phyloP scores from a whole-genome alignment of 2,113 vertebrate genomes.

The Brachypteracias leptosomus region DNA sequence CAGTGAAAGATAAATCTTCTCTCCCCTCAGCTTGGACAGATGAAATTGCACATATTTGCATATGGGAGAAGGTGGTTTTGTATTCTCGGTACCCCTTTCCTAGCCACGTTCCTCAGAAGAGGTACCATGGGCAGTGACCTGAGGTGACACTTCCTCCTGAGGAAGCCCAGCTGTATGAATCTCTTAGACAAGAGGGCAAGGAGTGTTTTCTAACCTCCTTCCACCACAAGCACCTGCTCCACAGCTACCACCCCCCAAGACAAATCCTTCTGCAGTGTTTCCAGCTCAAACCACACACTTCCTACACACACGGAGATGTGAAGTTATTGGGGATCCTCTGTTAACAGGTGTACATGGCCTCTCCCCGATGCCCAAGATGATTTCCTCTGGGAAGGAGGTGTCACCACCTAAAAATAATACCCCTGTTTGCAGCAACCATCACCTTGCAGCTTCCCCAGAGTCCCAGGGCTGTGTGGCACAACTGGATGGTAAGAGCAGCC shows the following conservation, averaged over 20 bases:
- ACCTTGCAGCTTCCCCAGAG: neutral
- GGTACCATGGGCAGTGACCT: neutral
- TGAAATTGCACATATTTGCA: fast-evolving
- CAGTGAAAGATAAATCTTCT: neutral
- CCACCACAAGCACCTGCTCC: neutral
- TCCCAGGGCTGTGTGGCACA: neutral
- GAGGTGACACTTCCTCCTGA: neutral
- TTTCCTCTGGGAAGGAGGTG: neutral
- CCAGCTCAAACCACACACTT: neutral
- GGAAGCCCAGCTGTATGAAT: neutral
- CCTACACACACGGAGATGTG: neutral
- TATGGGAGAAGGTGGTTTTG: neutral
- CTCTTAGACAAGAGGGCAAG: neutral
- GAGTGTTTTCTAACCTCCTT: neutral
- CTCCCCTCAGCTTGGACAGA: fast-evolving
- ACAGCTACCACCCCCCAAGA: neutral
- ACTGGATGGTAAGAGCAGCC: neutral
- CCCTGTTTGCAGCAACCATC: neutral
- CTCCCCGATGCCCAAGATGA: neutral
- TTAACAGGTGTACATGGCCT: neutral
- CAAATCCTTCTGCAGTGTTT: neutral
- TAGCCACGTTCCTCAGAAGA: neutral
- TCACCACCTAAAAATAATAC: neutral
- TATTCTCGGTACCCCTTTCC: neutral
- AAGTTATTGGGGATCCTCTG: neutral